Base-by-base conservation (phyloP, 2,888 invertebrate genomes). In the Smittia aterrima region DNA sequence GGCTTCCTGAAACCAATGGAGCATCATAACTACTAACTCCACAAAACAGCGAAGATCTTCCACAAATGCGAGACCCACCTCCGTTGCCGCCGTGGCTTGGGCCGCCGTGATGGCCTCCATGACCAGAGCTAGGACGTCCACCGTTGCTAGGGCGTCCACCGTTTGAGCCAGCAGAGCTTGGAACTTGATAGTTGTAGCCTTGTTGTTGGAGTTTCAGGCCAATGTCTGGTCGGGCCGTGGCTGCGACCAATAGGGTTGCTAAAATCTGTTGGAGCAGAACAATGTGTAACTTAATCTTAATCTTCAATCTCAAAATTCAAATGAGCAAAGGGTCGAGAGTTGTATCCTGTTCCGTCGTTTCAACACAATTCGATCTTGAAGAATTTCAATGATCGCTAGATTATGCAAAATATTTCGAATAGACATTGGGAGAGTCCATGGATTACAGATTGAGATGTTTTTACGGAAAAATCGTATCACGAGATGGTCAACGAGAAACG, bases 11-110 rank as follows among this genome's bases (percentile, higher is more conserved):
- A 70, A 70, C 54, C 53, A 47, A 58, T 71, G 54, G 71, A 20
- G 71, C 71, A 58, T 71, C 58, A 58, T 58, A 54, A 71, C 71
- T 71, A 71, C 20, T 70, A 18, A 58, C 13, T 38, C 71, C 58
- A 22, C 18, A 11, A 58, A 71, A 71, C 20, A 47, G 27, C 25
- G 71, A 71, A 7, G 24, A 25, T 22, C 27, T 18, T 4, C 53
- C 32, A n/a, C 20, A 16, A 53, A 4, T 58, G 18, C 20, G 22
- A 18, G 58, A 58, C 58, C 9, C 9, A 58, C 58, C 58, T 58
- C 58, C 58, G 58, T 7, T 18, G 18, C 58, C 20, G 22, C 47
- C 32, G 32, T 32, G 32, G 32, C 32, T 32, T 32, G 32, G 32
- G 32, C 32, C 32, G 32, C 32, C 32, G 40, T 13, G 22, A 16